A percentile compares a stretch with the other conserved stretches of the same genome.
These are phyloP conservation scores for Brachionus koreanus DNA, from an alignment of 1,140 invertebrate species.

Conservation along the genomic window DNA sequence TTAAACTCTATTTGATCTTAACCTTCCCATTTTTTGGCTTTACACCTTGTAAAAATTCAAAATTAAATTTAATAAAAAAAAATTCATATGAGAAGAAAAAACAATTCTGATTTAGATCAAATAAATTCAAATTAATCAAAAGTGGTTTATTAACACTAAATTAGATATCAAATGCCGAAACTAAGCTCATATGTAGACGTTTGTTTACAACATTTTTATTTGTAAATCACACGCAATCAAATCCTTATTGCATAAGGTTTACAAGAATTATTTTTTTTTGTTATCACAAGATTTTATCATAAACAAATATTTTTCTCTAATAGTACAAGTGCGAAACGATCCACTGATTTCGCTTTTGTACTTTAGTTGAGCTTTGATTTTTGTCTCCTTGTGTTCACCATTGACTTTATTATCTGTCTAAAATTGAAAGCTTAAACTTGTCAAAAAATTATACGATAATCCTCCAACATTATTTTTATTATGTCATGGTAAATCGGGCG, in stretches of 20 bases:
- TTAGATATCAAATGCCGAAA: neutral
- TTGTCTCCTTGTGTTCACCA: neutral
- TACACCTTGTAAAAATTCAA: slow-evolving; percentile 19
- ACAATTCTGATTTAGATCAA: neutral
- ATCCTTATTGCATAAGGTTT: slow-evolving; percentile 35
- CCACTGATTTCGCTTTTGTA: neutral
- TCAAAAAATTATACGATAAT: neutral
- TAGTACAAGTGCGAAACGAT: slow-evolving; percentile 16
- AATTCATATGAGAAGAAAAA: neutral
- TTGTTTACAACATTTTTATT: neutral
- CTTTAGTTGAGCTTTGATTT: slow-evolving; percentile 35
- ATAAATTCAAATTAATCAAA: slow-evolving; percentile 3
- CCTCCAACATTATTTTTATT: neutral
- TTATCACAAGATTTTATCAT: neutral
- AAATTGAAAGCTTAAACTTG: neutral
- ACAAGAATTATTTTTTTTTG: neutral
- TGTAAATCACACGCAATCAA: slow-evolving; percentile 13
- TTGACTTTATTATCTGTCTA: slow-evolving; percentile 12
- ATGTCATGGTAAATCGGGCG: neutral
- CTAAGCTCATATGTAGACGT: neutral
- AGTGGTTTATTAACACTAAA: slow-evolving; percentile 41
- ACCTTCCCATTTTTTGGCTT: neutral
- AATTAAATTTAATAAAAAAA: neutral
- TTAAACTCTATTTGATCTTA: neutral
- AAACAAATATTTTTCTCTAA: slow-evolving; percentile 20